These are phyloP conservation scores for Entelurus aequoreus DNA, from an alignment of 2,113 vertebrate genomes.

Conservation along the genomic window DNA sequence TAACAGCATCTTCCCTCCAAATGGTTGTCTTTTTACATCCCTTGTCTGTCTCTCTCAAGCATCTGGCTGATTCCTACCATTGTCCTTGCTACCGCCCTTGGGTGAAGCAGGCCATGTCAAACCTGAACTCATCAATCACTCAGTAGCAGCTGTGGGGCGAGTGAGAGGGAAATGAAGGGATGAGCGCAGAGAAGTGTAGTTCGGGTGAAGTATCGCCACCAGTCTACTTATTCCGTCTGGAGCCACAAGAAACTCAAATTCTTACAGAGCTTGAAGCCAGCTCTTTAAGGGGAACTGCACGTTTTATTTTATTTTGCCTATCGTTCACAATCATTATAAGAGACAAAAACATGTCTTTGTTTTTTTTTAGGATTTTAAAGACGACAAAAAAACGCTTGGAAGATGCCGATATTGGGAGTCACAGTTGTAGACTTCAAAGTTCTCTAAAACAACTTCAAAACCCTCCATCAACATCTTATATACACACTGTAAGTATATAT, in stretches of 20 bases:
- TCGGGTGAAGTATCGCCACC: constrained; percentile 50
- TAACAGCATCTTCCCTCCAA: constrained; percentile 11
- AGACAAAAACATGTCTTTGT: too few species aligned
- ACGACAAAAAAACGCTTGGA: too few species aligned
- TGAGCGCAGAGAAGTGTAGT: constrained; percentile 16
- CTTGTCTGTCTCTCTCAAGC: constrained; percentile 29
- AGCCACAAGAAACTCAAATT: constrained; percentile 21
- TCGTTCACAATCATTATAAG: too few species aligned
- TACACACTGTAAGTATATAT: too few species aligned
- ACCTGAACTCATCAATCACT: constrained; percentile 66
- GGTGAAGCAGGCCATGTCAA: constrained; percentile 63
- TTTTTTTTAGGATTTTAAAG: too few species aligned
- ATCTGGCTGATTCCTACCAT: constrained; percentile 44
- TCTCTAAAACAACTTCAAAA: too few species aligned
- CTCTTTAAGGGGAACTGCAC: background rate
- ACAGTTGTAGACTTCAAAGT: too few species aligned
- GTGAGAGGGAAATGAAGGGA: constrained; percentile 35
- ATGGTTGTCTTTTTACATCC: constrained; percentile 29
- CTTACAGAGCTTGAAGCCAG: constrained; percentile 23
- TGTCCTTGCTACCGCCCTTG: constrained; percentile 56
- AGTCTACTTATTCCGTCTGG: constrained; percentile 23
- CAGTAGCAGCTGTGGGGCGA: constrained; percentile 30
- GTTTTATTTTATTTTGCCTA: too few species aligned
- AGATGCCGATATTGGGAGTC: too few species aligned
- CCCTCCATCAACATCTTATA: too few species aligned